Conservation (phyloP, 2,113 vertebrate species). For the Hydrochoerus hydrochaeris region DNA sequence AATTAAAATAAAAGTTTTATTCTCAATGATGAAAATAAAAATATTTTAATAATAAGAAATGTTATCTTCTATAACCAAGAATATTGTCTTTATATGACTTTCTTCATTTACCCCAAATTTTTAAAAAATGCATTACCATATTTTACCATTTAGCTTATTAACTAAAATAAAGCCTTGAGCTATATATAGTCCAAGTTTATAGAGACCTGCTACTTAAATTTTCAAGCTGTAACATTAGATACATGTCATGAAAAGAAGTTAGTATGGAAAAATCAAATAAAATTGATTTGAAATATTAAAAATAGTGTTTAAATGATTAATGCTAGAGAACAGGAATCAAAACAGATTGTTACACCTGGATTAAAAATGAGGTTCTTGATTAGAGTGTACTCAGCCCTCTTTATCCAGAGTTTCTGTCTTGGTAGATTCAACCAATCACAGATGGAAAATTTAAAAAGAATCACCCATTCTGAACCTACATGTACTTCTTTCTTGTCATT, state of each 20-base stretch:
- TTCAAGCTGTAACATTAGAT: conserved; percentile 8
- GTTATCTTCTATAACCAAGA: conserved; percentile 24
- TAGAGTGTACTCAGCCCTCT: not conserved
- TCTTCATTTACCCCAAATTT: not conserved
- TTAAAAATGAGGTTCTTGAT: not conserved
- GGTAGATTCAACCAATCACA: not conserved
- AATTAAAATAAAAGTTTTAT: conserved; percentile 8
- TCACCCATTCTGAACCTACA: not conserved
- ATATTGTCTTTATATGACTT: not conserved
- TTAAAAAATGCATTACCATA: not conserved
- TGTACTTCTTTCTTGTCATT: not conserved
- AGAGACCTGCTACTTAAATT: not conserved
- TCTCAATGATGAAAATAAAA: conserved; percentile 30
- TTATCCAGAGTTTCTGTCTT: not conserved
- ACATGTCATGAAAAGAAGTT: not conserved
- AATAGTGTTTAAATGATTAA: not conserved
- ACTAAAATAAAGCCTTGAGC: not conserved
- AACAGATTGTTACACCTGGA: not conserved
- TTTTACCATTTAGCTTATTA: conserved; percentile 14
- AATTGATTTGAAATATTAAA: not conserved
- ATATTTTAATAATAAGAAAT: not conserved
- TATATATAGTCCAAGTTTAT: not conserved
- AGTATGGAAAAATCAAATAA: not conserved
- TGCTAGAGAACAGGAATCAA: not conserved
- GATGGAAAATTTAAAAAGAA: not conserved